These are phyloP conservation scores for Cyphomyrus plagiostoma DNA, from an alignment of 2,113 vertebrate genomes.

Conservation along the genomic window DNA sequence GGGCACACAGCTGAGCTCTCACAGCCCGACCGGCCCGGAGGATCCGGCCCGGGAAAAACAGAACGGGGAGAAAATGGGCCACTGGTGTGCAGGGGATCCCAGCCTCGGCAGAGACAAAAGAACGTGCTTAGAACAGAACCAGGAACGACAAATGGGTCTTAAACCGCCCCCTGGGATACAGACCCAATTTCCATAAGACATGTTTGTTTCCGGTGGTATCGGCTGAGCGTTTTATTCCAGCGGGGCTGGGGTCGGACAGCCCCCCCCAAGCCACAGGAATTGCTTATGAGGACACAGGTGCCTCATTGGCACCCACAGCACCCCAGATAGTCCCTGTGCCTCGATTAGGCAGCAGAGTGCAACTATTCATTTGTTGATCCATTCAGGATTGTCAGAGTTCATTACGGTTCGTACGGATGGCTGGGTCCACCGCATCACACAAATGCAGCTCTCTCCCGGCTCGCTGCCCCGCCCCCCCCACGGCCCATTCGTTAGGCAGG, in stretches of 20 bases:
- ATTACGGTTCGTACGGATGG: not conserved
- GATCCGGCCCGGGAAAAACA: not conserved
- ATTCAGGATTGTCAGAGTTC: not conserved
- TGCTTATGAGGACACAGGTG: not conserved
- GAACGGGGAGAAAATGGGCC: not conserved
- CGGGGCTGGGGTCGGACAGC: not conserved
- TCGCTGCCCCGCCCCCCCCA: not conserved
- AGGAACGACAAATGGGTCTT: conserved; percentile 11
- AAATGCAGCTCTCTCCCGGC: not conserved
- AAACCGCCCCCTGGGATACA: not conserved
- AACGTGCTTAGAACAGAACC: not conserved
- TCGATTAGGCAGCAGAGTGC: not conserved
- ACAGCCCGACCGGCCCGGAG: not conserved
- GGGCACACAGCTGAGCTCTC: not conserved
- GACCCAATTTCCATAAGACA: not conserved
- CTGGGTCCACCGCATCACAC: not conserved
- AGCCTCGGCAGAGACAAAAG: not conserved
- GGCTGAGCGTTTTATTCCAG: not conserved
- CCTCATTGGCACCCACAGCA: not conserved
- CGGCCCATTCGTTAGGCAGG: not conserved
- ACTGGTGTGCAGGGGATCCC: conserved; percentile 1
- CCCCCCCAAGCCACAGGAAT: not conserved
- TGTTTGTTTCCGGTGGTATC: not conserved
- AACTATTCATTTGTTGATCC: not conserved
- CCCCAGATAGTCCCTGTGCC: not conserved